Conservation (phyloP, 2,888 invertebrate genomes). For the Mythimna loreyi region DNA sequence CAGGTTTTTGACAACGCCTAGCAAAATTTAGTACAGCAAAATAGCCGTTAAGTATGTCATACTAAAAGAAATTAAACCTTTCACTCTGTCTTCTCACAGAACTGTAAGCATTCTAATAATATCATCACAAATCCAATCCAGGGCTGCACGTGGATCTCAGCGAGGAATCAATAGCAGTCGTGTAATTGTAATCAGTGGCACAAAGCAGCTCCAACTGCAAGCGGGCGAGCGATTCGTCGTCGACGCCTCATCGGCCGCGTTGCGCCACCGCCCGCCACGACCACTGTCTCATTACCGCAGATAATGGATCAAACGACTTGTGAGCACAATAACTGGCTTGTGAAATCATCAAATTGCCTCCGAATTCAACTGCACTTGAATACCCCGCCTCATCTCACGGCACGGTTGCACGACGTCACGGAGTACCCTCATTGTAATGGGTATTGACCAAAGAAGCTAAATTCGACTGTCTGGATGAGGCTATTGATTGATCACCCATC, state of each 20-base stretch:
- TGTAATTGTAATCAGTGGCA: constrained; percentile 44
- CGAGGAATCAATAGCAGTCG: constrained; percentile 13
- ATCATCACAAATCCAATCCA: no score
- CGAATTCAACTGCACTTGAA: constrained; percentile 14
- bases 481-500: no score
- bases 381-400: neutral
- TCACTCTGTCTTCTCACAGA: no score
- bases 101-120: no score
- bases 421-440: neutral
- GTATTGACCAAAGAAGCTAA: neutral
- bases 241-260: constrained; percentile 1
- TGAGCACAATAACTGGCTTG: constrained; percentile 33
- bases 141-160: neutral
- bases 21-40: no score
- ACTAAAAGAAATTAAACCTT: no score
- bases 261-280: constrained; percentile 32
- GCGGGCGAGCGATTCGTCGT: neutral
- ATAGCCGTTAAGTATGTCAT: no score
- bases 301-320: constrained; percentile 29
- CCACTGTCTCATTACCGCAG: constrained; percentile 34
- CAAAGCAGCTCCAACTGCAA: constrained; percentile 28
- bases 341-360: constrained; percentile 24
- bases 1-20: no score
- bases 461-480: neutral
- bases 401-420: neutral